A percentile compares a stretch with the other conserved stretches of the same genome.
phyloP scores from a whole-genome alignment of 1,140 invertebrate species.

The Ylistrum balloti region DNA sequence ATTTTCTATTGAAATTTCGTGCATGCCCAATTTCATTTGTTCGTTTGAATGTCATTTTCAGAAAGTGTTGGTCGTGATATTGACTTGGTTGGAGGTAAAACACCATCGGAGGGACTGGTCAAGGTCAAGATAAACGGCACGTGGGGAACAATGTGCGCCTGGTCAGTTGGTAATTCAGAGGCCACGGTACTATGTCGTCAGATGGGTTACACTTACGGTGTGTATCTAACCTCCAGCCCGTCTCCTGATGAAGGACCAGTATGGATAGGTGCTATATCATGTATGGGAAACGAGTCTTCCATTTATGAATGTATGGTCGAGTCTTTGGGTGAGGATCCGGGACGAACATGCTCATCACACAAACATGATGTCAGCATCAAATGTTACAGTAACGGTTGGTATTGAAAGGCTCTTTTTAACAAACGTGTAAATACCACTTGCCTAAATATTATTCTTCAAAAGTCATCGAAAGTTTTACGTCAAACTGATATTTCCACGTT shows the following conservation, averaged over 20 bases:
- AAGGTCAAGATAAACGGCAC: conserved; percentile 73
- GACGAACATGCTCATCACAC: conserved; percentile 85
- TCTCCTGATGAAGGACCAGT: conserved; percentile 85
- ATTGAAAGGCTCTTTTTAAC: no score
- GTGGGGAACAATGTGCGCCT: conserved; percentile 74
- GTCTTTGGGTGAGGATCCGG: conserved; percentile 77
- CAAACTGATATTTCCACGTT: no score
- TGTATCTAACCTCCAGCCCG: conserved; percentile 49
- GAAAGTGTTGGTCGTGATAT: conserved; percentile 88
- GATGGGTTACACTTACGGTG: conserved; percentile 66
- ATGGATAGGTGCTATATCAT: conserved; percentile 89
- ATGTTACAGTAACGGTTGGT: conserved; percentile 81
- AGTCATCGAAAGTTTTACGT: no score
- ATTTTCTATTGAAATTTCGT: no score
- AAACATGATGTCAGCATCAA: conserved; percentile 89
- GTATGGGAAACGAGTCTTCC: conserved; percentile 87
- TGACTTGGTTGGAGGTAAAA: conserved; percentile 80
- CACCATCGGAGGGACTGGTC: conserved; percentile 65
- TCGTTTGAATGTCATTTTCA: conserved; percentile 80
- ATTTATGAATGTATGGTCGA: conserved; percentile 86
- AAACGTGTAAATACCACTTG: no score
- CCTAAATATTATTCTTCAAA: no score
- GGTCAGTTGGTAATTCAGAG: conserved; percentile 58
- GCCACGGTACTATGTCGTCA: conserved; percentile 73
- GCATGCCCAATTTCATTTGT: no score